A percentile compares a stretch with the other conserved stretches of the same genome.
These are phyloP conservation scores for Scleropages formosus DNA, from an alignment of 2,797 vertebrate species.

Conservation along the genomic window DNA sequence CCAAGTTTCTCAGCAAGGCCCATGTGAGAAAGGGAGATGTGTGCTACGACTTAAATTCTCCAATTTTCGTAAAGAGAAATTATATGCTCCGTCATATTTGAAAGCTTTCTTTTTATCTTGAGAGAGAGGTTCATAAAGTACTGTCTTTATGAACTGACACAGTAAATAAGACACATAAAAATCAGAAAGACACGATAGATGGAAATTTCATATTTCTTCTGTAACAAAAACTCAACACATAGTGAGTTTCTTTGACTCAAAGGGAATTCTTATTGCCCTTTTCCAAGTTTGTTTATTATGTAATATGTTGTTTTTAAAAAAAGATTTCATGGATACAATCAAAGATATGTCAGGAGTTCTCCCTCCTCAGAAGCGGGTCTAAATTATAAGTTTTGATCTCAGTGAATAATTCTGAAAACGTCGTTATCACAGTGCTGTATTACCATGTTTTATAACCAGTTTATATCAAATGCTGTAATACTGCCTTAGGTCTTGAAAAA, in stretches of 20 bases:
- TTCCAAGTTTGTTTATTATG: background rate
- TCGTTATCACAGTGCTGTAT: background rate
- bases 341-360: constrained; percentile 3
- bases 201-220: background rate
- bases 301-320: too few relatives aligned
- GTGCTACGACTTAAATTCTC: background rate
- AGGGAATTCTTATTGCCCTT: background rate
- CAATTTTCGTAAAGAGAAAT: constrained; percentile 2
- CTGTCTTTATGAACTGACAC: too few relatives aligned
- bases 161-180: background rate
- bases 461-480: background rate
- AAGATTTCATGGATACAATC: background rate
- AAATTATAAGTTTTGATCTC: constrained; percentile 2
- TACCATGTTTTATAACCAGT: background rate
- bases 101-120: background rate
- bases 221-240: background rate
- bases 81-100: too few relatives aligned
- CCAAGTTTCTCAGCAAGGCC: too few relatives aligned
- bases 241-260: too few relatives aligned
- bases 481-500: background rate
- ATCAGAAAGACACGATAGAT: background rate
- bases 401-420: constrained; percentile 14
- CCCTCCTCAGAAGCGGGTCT: constrained; percentile 7
- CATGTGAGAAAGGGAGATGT: background rate
- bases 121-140: constrained; percentile 3